Base-by-base conservation (phyloP, 2,888 invertebrate species). In the Phyllotreta cruciferae region DNA sequence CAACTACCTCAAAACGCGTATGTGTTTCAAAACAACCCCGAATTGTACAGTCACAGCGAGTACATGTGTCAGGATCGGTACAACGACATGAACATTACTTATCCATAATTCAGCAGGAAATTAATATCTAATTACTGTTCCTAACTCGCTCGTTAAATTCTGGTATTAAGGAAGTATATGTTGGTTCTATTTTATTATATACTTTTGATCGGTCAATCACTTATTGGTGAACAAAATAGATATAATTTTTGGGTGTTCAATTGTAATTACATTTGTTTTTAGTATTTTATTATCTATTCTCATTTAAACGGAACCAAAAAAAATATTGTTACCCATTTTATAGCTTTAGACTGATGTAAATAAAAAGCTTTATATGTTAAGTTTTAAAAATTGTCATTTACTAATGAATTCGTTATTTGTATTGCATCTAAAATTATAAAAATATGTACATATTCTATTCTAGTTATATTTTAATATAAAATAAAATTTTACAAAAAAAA, bases 21-120 rank as follows among this genome's bases (percentile, higher is more conserved):
- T 13, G 44, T 71, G n/a, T 66, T 54, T 47, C 68, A 66, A 11
- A 68, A 63, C 44, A 67, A 63, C 34, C 47, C 37, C 13, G 68
- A 67, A 36, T 37, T 66, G 1, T 72, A 71, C 47, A 54, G 44
- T 39, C 63, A 58, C 14, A 65, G 50, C 10, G 70, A 73, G 8
- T 71, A 68, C 64, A 50, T 63, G n/a, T 70, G 67, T 41, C 64
- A 64, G n/a, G 70, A 70, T 6, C 69, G 68, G 64, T 70, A 66
- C 42, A 66, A 57, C 54, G 72, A 73, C 3, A 68, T 69, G 44
- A 57, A 62, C n/a, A 41, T 64, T 11, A n/a, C 63, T 6, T 66
- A 57, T 49, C 8, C 49, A 8, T 49, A 49, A 35, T 24, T 24
- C 4, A 24, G 24, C 24, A 24, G 24, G 24, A 4, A 24, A 24